Evolutionary conservation across 2,888 invertebrate species (phyloP).

Genomic region (Platycheirus rosarum): DNA sequence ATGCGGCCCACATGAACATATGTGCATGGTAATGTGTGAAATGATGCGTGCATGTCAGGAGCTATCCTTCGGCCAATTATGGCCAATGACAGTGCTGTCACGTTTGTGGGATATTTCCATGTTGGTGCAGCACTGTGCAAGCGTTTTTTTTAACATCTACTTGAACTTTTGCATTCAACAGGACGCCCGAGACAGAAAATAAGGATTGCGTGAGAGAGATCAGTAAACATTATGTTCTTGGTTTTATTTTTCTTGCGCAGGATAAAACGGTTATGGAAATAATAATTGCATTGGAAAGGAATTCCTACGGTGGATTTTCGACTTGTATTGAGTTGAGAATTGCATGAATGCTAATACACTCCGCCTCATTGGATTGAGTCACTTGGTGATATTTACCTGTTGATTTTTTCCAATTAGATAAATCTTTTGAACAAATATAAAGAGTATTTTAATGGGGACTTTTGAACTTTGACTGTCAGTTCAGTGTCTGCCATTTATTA

Average conservation of each 20-base stretch:
- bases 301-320: neutral
- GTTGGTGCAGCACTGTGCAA: conserved; percentile 32
- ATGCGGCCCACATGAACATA: conserved; percentile 58
- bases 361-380: too few relatives aligned
- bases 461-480: too few relatives aligned
- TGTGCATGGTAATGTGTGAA: conserved; percentile 61
- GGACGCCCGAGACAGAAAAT: conserved; percentile 41
- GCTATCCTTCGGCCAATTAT: conserved; percentile 57
- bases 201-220: conserved; percentile 59
- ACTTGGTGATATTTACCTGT: too few relatives aligned
- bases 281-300: neutral
- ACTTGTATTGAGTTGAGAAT: too few relatives aligned
- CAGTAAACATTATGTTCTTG: conserved; percentile 1
- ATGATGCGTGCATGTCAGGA: conserved; percentile 66
- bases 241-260: neutral
- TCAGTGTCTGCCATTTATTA: too few relatives aligned
- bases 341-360: too few relatives aligned
- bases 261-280: conserved; percentile 11
- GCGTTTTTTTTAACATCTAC: neutral
- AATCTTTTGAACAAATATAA: too few relatives aligned
- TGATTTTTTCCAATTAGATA: too few relatives aligned
- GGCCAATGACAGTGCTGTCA: conserved; percentile 61
- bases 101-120: conserved; percentile 61
- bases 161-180: conserved; percentile 48
- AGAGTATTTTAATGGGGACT: too few relatives aligned